Percentiles rank a stretch among this genome's conserved stretches.
Conservation (phyloP, 2,113 vertebrate species). For the Pipra filicauda region DNA sequence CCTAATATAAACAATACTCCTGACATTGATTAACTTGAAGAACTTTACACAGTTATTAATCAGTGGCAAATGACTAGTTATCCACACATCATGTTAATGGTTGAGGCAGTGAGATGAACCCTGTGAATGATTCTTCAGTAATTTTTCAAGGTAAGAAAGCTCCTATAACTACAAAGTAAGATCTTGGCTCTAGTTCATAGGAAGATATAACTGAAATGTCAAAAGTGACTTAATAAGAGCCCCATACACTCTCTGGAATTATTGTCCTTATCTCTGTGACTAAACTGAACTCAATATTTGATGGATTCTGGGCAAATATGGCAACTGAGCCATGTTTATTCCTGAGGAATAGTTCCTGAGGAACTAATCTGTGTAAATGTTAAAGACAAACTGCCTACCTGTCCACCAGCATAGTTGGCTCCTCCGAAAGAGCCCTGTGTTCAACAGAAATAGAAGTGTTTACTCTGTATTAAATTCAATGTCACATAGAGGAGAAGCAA, state of each 20-base stretch:
- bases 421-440: constrained; percentile 29
- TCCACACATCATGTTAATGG: not conserved
- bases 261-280: not conserved
- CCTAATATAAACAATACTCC: not conserved
- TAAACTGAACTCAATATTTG: not conserved
- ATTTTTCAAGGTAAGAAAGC: not conserved
- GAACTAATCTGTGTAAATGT: not conserved
- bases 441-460: constrained; percentile 2
- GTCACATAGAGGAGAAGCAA: not conserved
- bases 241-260: not conserved
- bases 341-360: not conserved
- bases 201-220: not conserved
- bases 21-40: not conserved
- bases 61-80: not conserved
- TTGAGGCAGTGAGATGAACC: not conserved
- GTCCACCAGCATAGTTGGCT: not conserved
- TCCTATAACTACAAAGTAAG: not conserved
- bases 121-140: not conserved
- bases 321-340: not conserved
- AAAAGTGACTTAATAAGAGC: not conserved
- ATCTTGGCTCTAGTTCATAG: not conserved
- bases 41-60: not conserved
- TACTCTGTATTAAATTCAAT: not conserved
- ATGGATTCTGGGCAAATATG: not conserved
- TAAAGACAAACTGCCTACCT: not conserved